Percentiles rank a stretch among this genome's conserved stretches.
Conservation (phyloP, 2,113 vertebrate species). For the Oryzias curvinotus region DNA sequence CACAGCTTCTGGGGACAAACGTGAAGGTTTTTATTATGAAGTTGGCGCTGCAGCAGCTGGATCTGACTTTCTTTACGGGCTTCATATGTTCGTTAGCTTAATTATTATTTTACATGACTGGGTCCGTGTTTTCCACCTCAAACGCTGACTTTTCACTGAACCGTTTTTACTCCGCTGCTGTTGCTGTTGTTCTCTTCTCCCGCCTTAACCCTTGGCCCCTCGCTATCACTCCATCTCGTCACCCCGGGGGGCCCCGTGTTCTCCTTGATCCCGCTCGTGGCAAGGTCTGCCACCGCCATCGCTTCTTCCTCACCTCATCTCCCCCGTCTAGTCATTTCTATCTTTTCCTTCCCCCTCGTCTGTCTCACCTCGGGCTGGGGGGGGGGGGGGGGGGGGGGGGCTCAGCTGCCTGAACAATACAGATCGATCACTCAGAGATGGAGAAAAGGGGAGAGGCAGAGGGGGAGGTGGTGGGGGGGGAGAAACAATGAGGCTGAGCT, state of each 20-base stretch:
- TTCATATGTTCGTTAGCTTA: not conserved
- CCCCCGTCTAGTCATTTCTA: slow-evolving; percentile 58
- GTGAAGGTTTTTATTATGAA: slow-evolving; percentile 22
- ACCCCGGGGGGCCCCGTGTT: slow-evolving; percentile 35
- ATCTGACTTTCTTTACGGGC: not conserved
- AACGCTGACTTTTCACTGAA: not conserved
- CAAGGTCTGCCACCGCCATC: slow-evolving; percentile 51
- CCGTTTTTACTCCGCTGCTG: not conserved
- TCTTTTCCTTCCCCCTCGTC: slow-evolving; percentile 35
- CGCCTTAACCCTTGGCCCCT: slow-evolving; percentile 34
- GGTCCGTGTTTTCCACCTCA: not conserved
- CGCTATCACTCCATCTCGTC: slow-evolving; percentile 30
- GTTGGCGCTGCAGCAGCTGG: slow-evolving; percentile 19
- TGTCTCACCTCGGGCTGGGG: slow-evolving; percentile 57
- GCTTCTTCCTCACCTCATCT: slow-evolving; percentile 31
- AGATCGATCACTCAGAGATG: slow-evolving; percentile 71
- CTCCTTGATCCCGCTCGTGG: slow-evolving; percentile 34
- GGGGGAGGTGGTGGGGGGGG: slow-evolving; percentile 4
- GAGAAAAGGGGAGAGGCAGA: slow-evolving; percentile 7
- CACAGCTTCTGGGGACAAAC: not conserved
- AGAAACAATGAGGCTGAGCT: slow-evolving; percentile 30
- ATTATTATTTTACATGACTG: not conserved
- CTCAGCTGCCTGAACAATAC: slow-evolving; percentile 75
- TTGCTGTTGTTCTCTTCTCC: slow-evolving; percentile 33
- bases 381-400: slow-evolving; percentile 30